A percentile compares a stretch with the other conserved stretches of the same genome.
Evolutionary conservation across 2,797 vertebrate genomes (phyloP).

Genomic region (Uromys caudimaculatus): DNA sequence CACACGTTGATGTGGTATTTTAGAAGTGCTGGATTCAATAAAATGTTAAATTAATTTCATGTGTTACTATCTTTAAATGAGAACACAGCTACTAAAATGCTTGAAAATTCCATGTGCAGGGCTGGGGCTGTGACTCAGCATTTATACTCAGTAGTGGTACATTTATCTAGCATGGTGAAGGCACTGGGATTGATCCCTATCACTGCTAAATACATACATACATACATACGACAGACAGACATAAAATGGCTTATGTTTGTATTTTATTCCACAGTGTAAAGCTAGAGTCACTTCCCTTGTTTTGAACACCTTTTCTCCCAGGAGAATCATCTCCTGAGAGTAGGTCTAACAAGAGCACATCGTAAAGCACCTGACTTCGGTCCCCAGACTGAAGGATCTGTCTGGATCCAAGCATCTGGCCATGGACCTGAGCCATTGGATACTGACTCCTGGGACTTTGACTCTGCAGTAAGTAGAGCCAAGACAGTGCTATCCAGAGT

Average conservation of each 20-base stretch:
- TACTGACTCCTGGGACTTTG: background rate
- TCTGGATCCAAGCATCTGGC: background rate
- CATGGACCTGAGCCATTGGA: background rate
- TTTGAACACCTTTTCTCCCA: background rate
- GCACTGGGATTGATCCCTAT: background rate
- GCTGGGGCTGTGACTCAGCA: background rate
- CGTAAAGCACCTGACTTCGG: background rate
- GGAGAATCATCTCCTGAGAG: background rate
- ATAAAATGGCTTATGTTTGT: background rate
- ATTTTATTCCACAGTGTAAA: background rate
- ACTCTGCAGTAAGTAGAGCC: background rate
- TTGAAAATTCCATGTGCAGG: background rate
- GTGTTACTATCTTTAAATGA: background rate
- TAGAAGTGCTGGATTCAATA: background rate
- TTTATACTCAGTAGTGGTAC: no score
- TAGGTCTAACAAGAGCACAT: background rate
- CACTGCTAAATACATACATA: background rate
- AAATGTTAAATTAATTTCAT: conserved; percentile 15
- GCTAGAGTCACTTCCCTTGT: background rate
- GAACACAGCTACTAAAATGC: background rate
- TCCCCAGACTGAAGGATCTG: background rate
- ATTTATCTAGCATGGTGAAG: background rate
- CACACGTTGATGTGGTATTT: background rate
- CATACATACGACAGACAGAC: background rate
- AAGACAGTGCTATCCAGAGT: background rate